Conservation (phyloP, 1,140 invertebrate species). For the Eubasilissa regina region DNA sequence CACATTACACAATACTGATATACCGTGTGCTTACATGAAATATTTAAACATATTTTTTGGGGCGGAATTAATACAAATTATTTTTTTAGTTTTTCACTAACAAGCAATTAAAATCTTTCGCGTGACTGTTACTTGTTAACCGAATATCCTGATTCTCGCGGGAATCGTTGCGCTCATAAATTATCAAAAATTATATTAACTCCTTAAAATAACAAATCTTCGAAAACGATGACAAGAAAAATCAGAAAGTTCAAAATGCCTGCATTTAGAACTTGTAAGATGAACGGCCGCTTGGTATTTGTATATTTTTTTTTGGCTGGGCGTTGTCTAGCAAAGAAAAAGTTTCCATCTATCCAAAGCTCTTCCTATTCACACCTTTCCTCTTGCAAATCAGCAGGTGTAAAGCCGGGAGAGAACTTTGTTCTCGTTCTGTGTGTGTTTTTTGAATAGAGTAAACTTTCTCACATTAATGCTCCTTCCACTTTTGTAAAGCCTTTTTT, state of each 20-base stretch:
- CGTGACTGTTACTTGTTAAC: too few relatives aligned
- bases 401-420: constrained; percentile 49
- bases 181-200: neutral
- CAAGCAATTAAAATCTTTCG: too few relatives aligned
- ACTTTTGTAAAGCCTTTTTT: constrained; percentile 28
- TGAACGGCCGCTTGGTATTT: constrained; percentile 10
- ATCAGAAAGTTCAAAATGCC: neutral
- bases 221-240: neutral
- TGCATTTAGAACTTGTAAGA: neutral
- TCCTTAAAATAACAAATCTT: neutral
- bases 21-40: too few relatives aligned
- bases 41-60: too few relatives aligned
- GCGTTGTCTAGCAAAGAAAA: constrained; percentile 4
- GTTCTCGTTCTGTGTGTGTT: constrained; percentile 45
- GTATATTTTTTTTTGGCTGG: neutral
- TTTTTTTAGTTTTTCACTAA: too few relatives aligned
- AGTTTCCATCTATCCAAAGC: neutral
- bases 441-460: constrained; percentile 47
- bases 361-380: constrained; percentile 49
- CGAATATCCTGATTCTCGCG: too few relatives aligned
- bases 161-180: neutral
- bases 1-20: too few relatives aligned
- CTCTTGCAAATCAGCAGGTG: constrained; percentile 56
- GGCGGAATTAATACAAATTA: too few relatives aligned
- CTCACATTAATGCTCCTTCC: constrained; percentile 46